Evolutionary conservation across 2,888 invertebrate species (phyloP), one percentile per base, ranked within the genome.

Genomic region (Orchesella flavescens): DNA sequence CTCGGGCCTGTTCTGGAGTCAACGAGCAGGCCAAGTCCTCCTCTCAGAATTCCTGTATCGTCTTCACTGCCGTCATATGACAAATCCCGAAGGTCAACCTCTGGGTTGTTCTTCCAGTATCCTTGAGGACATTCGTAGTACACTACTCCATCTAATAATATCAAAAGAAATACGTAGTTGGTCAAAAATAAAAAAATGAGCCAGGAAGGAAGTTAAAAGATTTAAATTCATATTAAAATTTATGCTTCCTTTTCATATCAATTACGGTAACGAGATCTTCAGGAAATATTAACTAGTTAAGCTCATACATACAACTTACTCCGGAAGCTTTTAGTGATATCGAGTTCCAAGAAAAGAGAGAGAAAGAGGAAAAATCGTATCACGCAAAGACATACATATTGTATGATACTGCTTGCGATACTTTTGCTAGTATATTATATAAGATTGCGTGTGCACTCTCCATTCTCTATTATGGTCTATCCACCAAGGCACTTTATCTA

Each of bases 51-150:
- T 88, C 92, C 93, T 82, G 91, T 91, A 89, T 93, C 93, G 77
- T 88, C 87, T 72, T 83, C 83, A 81, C 91, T 90, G 63, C 95
- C 95, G 90, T 96, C 96, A 91, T 95, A 96, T 24, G 93, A 94
- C 87, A 93, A 92, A 91, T 96, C 96, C 82, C 93, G 93, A 77
- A 95, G 92, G 90, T 95, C 94, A 88, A 95, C 92, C 89, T 94
- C 95, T 84, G 93, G 92, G 76, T 94, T 92, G 89, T 94, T 93
- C 85, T 92, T 92, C 84, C 85, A 88, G 72, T 93, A 92, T 89
- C 95, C 94, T 90, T 94, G 94, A 43, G 94, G 94, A 92, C 94
- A 94, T 88, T 93, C 93, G 91, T 96, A 96, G 86, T 94, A 94
- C 88, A 95, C 91, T 85, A 96, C 92, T 83, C 95, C 94, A 90